Evolutionary conservation across 2,113 vertebrate genomes (phyloP), one percentile per base, ranked within the genome.

Genomic region (Lutjanus erythropterus): DNA sequence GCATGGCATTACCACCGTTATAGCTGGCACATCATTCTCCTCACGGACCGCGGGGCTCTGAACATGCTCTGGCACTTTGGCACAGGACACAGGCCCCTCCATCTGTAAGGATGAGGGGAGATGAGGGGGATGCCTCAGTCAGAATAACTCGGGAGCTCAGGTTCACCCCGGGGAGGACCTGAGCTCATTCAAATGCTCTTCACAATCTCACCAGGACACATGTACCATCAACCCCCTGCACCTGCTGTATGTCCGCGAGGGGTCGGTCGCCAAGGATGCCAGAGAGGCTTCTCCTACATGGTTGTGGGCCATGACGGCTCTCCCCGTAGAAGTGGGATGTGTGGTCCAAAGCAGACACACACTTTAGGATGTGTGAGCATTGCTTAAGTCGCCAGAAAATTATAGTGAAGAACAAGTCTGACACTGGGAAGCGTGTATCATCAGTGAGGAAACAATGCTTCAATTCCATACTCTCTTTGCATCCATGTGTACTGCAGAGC

Each of bases 181-280:
- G 47, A 35, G 62, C 67, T 78, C 52, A 86, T 86, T 89, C 61
- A 59, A n/a, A 74, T 75, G 78, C 71, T 80, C 58, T 84, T 71
- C 78, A 55, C 68, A 77, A 55, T 88, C 76, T 83, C 85, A 67
- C 39, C 66, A 61, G 62, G 46, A 89, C 53, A 85, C 64, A 41
- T 88, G 88, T 83, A 83, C 39, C 73, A 75, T 83, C 76, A 68
- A 71, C 61, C 52, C n/a, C 49, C 29, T 52, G 35, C 84, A 79
- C 59, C 81, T 78, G 25, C 74, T 78, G 53, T 75, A 66, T 65
- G 68, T 60, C 55, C 65, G 72, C 42, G 14, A 71, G 59, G 55
- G 58, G 44, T 74, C 19, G 3, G 23, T 10, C 8, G 35, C 71
- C 44, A 35, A 67, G 50, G 56, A 74, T 29, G 41, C 46, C 39